These are phyloP conservation scores for Muntiacus muntjak DNA, from an alignment of 2,113 vertebrate species.

Conservation along the genomic window DNA sequence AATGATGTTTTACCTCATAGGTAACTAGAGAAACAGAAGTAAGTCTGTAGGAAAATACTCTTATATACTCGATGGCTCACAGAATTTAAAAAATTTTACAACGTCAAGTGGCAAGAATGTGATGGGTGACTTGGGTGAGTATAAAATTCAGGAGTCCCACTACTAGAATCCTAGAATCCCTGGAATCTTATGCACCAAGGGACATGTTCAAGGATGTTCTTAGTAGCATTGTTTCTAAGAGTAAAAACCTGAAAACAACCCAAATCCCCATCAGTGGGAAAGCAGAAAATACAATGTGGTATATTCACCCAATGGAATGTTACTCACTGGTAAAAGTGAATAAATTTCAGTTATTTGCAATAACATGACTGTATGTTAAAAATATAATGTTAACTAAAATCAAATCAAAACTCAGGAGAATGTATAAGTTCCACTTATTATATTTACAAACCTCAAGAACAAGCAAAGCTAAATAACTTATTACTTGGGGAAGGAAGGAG, in stretches of 20 bases:
- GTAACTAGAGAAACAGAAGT: neutral
- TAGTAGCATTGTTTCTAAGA: neutral
- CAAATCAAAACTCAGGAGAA: neutral
- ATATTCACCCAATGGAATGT: neutral
- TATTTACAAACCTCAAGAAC: neutral
- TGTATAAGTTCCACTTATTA: neutral
- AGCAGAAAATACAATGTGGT: neutral
- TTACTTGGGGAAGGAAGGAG: neutral
- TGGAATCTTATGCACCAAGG: neutral
- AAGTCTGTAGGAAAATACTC: neutral
- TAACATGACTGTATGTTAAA: neutral
- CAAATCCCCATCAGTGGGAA: neutral
- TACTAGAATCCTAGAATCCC: neutral
- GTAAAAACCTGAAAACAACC: neutral
- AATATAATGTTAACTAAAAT: neutral
- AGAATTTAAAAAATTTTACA: neutral
- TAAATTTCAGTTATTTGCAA: neutral
- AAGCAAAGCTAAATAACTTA: neutral
- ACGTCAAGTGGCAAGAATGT: neutral
- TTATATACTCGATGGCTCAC: neutral
- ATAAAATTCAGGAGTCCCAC: neutral
- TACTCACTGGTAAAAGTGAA: neutral
- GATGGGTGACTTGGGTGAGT: neutral
- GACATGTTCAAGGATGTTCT: neutral
- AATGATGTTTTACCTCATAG: neutral